Conservation (phyloP, 2,113 vertebrate genomes). For the Petrocephalus zakoni region DNA sequence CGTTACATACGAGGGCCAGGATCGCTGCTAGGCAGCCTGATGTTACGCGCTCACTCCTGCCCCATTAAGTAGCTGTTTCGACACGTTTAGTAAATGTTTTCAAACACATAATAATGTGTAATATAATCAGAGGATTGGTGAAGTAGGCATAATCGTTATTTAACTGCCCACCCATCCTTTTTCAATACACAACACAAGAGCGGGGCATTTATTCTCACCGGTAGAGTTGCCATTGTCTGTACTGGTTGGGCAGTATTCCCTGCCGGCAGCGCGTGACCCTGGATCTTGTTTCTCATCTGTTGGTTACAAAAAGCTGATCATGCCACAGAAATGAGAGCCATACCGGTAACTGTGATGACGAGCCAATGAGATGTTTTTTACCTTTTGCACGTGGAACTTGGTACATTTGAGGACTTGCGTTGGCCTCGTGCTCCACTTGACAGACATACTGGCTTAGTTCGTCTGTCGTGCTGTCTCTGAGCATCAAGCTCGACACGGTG, state of each 20-base stretch:
- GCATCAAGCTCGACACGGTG: not conserved
- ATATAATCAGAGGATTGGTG: not conserved
- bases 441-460: not conserved
- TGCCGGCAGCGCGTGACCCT: not conserved
- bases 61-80: not conserved
- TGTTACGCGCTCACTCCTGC: not conserved
- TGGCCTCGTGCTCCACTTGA: not conserved
- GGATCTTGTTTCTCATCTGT: not conserved
- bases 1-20: not conserved
- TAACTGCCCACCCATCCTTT: not conserved
- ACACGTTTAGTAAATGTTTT: not conserved
- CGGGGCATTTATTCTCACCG: not conserved
- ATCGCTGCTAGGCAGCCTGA: too few species aligned
- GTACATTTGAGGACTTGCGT: fast-evolving
- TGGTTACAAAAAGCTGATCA: not conserved
- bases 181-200: not conserved
- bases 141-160: not conserved
- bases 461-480: too few species aligned
- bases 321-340: not conserved
- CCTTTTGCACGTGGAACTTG: not conserved
- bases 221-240: not conserved
- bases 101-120: not conserved
- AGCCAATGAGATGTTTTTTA: not conserved
- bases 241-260: not conserved
- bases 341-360: not conserved